A percentile compares a stretch with the other conserved stretches of the same genome.
Evolutionary conservation across 2,888 invertebrate species (phyloP).

Genomic region (Calliphora vomitoria): DNA sequence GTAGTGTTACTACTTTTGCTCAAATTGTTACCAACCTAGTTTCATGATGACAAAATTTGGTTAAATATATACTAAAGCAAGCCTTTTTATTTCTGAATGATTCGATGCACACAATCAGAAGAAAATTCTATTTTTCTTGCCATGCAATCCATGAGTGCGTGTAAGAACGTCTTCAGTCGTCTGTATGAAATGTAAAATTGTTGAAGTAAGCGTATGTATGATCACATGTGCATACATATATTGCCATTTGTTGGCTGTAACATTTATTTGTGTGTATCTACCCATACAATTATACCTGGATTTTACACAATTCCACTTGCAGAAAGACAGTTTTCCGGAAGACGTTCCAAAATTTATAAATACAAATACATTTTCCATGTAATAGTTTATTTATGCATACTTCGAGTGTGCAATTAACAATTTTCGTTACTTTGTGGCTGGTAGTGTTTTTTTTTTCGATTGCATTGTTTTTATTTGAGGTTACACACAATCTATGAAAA

Average conservation of each 20-base stretch:
- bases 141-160: background rate
- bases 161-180: background rate
- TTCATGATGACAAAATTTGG: background rate
- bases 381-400: constrained; percentile 2
- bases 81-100: constrained; percentile 4
- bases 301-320: background rate
- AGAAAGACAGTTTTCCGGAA: constrained; percentile 33
- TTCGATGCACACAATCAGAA: constrained; percentile 24
- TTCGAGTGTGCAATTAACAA: constrained; percentile 27
- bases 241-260: background rate
- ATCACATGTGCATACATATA: background rate
- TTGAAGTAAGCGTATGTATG: background rate
- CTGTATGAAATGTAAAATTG: background rate
- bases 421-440: background rate
- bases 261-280: background rate
- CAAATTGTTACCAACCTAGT: background rate
- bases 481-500: background rate
- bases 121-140: no score
- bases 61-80: background rate
- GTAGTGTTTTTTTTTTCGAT: background rate
- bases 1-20: no score
- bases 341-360: constrained; percentile 7
- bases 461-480: background rate
- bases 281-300: background rate
- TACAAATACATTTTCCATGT: background rate